These are phyloP conservation scores for Dolichomitus sp. DNA, from an alignment of 2,888 invertebrate species.

Conservation along the genomic window DNA sequence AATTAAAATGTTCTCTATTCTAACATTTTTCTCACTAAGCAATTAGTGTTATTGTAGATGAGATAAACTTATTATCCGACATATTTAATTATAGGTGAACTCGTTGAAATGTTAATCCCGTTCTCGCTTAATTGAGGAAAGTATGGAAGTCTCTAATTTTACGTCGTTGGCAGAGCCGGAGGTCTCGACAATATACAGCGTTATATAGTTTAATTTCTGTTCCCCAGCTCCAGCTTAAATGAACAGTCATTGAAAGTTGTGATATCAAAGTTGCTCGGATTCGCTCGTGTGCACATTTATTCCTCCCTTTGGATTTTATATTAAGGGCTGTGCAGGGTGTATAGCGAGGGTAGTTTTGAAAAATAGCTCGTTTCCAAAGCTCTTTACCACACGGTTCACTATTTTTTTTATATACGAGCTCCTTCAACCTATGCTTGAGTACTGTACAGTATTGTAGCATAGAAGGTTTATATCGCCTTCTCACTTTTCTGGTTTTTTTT, in stretches of 20 bases:
- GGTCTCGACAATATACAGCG: slow-evolving; percentile 10
- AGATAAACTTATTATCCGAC: neutral
- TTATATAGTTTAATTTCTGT: slow-evolving; percentile 20
- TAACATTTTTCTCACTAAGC: neutral
- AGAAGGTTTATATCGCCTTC: slow-evolving; percentile 10
- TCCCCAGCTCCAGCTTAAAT: neutral
- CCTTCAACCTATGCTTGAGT: slow-evolving; percentile 15
- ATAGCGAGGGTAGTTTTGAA: slow-evolving; percentile 30
- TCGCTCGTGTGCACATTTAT: slow-evolving; percentile 8
- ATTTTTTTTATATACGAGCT: slow-evolving; percentile 23
- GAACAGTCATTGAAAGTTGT: slow-evolving; percentile 46
- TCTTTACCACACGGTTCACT: slow-evolving; percentile 47
- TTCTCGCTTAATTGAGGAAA: slow-evolving; percentile 10
- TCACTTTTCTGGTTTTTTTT: slow-evolving; percentile 24
- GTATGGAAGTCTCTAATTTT: slow-evolving; percentile 4
- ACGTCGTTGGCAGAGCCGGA: slow-evolving; percentile 11
- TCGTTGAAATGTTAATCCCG: slow-evolving; percentile 8
- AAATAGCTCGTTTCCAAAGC: slow-evolving; percentile 44
- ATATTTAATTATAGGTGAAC: slow-evolving; percentile 1
- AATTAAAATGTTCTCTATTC: neutral
- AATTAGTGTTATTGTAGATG: neutral
- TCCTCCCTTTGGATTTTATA: slow-evolving; percentile 3
- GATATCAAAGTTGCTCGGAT: slow-evolving; percentile 30
- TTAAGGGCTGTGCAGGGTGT: neutral
- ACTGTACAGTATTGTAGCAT: neutral